A percentile compares a stretch with the other conserved stretches of the same genome.
phyloP scores from a whole-genome alignment of 2,113 vertebrate genomes.

The Microtus montanus region DNA sequence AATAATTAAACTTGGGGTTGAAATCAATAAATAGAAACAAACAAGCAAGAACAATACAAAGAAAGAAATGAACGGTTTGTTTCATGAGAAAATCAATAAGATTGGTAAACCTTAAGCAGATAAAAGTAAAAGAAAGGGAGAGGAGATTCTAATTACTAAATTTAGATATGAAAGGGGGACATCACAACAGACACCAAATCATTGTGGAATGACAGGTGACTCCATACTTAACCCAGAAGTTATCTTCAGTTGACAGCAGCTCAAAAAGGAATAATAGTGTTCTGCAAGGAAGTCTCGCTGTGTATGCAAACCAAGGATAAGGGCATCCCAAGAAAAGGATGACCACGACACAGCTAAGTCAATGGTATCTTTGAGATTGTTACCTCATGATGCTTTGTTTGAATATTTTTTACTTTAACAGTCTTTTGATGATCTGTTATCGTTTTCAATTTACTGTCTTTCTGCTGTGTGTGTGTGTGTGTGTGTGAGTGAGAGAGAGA shows the following conservation, averaged over 20 bases:
- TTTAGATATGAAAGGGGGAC: too few relatives aligned
- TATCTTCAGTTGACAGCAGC: neutral
- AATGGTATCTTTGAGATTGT: neutral
- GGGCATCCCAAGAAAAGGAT: neutral
- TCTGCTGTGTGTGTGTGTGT: neutral
- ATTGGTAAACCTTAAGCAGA: too few relatives aligned
- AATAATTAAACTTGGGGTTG: neutral
- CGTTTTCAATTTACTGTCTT: neutral
- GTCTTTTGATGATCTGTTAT: neutral
- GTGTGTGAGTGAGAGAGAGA: neutral
- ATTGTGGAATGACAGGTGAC: neutral
- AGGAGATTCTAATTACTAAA: too few relatives aligned
- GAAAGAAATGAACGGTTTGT: neutral
- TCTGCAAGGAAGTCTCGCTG: neutral
- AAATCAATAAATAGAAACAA: neutral
- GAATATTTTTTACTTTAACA: neutral
- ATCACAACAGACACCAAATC: too few relatives aligned
- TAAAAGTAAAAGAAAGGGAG: too few relatives aligned
- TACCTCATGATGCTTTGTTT: neutral
- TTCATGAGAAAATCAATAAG: too few relatives aligned
- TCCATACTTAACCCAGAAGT: neutral
- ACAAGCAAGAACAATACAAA: neutral
- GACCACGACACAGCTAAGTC: neutral
- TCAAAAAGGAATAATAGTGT: neutral
- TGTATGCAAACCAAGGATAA: neutral